Percentiles rank a stretch among this genome's conserved stretches.
These are phyloP conservation scores for Himalopsyche phryganea DNA, from an alignment of 1,140 invertebrate species.

Conservation along the genomic window DNA sequence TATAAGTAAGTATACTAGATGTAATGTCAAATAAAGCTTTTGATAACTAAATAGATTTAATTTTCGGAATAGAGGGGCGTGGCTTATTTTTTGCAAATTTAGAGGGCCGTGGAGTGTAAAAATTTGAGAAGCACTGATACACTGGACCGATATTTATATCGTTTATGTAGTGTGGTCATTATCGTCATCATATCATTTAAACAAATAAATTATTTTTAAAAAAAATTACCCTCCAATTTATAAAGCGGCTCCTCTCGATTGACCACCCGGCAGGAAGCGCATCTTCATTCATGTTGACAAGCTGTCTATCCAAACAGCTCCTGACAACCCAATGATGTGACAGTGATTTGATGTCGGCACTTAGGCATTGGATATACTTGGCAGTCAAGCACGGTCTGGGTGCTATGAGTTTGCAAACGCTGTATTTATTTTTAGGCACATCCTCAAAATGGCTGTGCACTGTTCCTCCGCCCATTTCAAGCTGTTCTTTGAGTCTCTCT, in stretches of 20 bases:
- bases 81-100: no score
- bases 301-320: conserved; percentile 45
- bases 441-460: conserved; percentile 57
- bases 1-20: no score
- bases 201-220: no score
- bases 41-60: no score
- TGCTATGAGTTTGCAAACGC: conserved; percentile 53
- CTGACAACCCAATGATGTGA: conserved; percentile 59
- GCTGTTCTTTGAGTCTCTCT: conserved; percentile 53
- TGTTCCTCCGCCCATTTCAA: conserved; percentile 53
- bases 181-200: no score
- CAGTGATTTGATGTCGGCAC: conserved; percentile 50
- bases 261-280: conserved; percentile 55
- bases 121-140: no score
- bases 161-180: no score
- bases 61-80: no score
- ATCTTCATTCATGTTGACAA: conserved; percentile 44
- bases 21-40: no score
- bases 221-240: conserved; percentile 47
- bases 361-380: conserved; percentile 57
- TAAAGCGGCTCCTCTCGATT: conserved; percentile 45
- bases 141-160: no score
- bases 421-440: conserved; percentile 54
- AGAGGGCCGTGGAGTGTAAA: no score
- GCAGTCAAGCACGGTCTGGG: conserved; percentile 58